Conservation (phyloP, 2,797 vertebrate genomes). For the Melanotaenia nigrans region DNA sequence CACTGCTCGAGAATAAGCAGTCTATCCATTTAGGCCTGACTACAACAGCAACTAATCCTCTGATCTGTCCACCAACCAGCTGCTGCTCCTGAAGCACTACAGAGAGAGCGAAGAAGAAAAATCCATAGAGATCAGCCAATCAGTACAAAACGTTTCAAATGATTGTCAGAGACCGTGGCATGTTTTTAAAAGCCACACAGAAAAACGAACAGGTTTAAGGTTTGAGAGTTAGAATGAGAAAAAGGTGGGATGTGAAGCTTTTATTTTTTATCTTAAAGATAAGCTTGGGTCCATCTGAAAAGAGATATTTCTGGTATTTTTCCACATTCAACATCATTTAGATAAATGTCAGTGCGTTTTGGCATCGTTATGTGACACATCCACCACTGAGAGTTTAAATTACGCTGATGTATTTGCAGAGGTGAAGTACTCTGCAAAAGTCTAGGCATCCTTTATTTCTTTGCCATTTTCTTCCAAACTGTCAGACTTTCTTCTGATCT, state of each 20-base stretch:
- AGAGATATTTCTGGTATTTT: not conserved
- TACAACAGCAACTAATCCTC: conserved; percentile 66
- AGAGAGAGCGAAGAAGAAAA: conserved; percentile 12
- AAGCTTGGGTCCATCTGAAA: not conserved
- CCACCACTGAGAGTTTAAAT: too few species aligned
- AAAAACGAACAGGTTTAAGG: not conserved
- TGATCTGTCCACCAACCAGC: conserved; percentile 64
- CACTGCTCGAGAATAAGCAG: conserved; percentile 55
- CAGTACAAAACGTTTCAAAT: not conserved
- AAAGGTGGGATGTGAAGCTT: not conserved
- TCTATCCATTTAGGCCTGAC: conserved; percentile 67
- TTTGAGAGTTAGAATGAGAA: not conserved
- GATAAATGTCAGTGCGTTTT: not conserved
- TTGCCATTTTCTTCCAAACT: not conserved
- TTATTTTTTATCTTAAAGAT: not conserved
- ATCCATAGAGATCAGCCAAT: conserved; percentile 17
- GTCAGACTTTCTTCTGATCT: not conserved
- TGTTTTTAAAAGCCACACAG: not conserved
- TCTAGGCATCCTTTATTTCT: not conserved
- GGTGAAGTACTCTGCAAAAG: not conserved
- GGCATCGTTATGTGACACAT: not conserved
- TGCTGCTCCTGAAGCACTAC: conserved; percentile 20
- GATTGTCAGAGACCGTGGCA: not conserved
- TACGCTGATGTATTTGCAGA: not conserved
- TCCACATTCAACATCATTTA: not conserved